Evolutionary conservation across 2,797 vertebrate species (phyloP), one percentile per base, ranked within the genome.

Genomic region (Pelochelys cantorii): DNA sequence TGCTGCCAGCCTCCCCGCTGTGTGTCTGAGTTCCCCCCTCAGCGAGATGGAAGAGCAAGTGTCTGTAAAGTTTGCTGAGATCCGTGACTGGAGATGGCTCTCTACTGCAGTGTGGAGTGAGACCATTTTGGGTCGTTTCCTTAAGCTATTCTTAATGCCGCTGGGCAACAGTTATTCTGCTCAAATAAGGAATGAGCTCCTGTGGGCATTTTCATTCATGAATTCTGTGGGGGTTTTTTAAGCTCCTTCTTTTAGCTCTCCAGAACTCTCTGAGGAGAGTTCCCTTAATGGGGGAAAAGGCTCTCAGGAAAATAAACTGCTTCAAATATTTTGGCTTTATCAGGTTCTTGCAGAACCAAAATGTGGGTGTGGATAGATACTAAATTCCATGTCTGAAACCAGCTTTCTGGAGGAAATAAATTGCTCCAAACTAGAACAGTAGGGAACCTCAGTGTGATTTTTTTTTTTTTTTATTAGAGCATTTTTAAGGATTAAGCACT

Each of bases 121-220:
- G 83, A 56, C 62, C 55, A 15, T 31, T 62, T 80, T 20, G 29
- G 37, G 11, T 74, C 86, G n/a, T 65, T 84, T 84, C 83, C 71
- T 27, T 27, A 9, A 20, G 15, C 22, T 82, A n/a, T 74, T 88
- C 91, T 86, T 71, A 84, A 85, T 77, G 83, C 79, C 90, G 48
- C 25, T 31, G 85, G 74, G 81, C 83, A 85, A 60, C 79, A 79
- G 85, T 83, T 85, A 62, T 85, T 91, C 85, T 87, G 84, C 82
- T 87, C 52, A 93, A 90, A 89, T 34, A 90, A 79, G 71, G 68
- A 54, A 37, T 86, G 88, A 78, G 13, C 42, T 25, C 14, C 42
- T 75, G 4, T 0, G 5, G 29, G 81, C 4, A 57, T 5, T 83
- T 83, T 54, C 5, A 23, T 71, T 59, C 42, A 52, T 77, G 80